Base-by-base conservation (phyloP, 2,888 invertebrate genomes). In the Chloroclysta siterata region DNA sequence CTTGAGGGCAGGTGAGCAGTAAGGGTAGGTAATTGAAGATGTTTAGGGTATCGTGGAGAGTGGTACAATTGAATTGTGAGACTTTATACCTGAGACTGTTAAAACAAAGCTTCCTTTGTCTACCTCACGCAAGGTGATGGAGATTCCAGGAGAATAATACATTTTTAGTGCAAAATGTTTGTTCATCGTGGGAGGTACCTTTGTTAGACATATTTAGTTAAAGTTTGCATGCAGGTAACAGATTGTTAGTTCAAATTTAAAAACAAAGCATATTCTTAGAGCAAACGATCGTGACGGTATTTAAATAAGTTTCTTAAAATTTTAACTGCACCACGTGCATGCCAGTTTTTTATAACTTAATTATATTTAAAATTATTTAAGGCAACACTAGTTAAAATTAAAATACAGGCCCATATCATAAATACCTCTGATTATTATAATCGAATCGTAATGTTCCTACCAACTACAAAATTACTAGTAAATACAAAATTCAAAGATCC, bases 231-330 rank as follows among this genome's bases (percentile, higher is more conserved):
- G 5, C 75, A 72, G 72, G 77, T 74, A 82, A 87, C 87, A 88
- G 86, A 85, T 87, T 86, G 83, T 85, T 88, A 86, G 84, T 81
- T 75, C 71, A 72, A 63, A 50, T 39, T 29, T 7, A 33, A 41
- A 33, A 22, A 60, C 6, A 47, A n/a, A n/a, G 13, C 17, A 11
- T 22, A 36, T 39, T 46, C 36, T 14, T 15, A 28, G 7, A 63
- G 54, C 51, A 68, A 78, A 84, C 85, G 88, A 89, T 84, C 89
- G 88, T 89, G 71, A 86, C 87, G 88, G 88, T 86, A 87, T 83
- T 22, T 14, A 42, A 68, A 41, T 53, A 50, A 47, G 7, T 71
- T 65, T 70, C 71, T 67, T 69, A 33, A 8, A 22, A 7, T 58
- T 52, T 44, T 22, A 15, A 13, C 50, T 29, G 13, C 28, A 48